Conservation (phyloP, 2,113 vertebrate genomes). For the Prunella fulvescens region DNA sequence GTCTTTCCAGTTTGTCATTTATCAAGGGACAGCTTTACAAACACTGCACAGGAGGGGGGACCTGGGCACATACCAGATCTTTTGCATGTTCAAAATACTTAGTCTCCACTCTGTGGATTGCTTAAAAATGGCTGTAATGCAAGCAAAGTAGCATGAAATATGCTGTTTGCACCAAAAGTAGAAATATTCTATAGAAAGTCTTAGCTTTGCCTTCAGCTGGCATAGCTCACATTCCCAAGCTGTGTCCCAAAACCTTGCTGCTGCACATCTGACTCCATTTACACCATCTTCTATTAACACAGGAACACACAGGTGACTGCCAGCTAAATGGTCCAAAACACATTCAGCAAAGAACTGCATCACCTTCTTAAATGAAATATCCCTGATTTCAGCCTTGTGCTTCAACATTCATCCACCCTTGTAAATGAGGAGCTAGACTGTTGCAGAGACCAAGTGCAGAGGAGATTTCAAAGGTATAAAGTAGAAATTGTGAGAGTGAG, state of each 20-base stretch:
- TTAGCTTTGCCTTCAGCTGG: not conserved
- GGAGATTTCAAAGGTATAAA: not conserved
- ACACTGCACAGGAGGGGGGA: not conserved
- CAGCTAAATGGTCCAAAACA: not conserved
- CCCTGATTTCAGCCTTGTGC: not conserved
- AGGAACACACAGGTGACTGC: not conserved
- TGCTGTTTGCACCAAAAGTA: not conserved
- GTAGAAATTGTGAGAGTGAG: not conserved
- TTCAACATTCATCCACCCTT: not conserved
- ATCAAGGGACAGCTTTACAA: not conserved
- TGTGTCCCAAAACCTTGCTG: not conserved
- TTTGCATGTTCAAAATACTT: not conserved
- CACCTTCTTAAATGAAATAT: not conserved
- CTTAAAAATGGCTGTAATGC: not conserved
- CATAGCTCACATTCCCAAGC: not conserved
- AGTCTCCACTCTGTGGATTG: not conserved
- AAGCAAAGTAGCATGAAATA: not conserved
- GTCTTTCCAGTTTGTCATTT: not conserved
- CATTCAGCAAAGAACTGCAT: not conserved
- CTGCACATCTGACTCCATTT: not conserved
- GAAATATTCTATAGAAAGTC: not conserved
- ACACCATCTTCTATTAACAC: not conserved
- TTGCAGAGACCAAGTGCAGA: not conserved
- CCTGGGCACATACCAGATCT: slow-evolving; percentile 2
- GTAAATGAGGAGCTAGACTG: not conserved